phyloP scores from a whole-genome alignment of 2,797 vertebrate genomes.

The Bradypodion pumilum region DNA sequence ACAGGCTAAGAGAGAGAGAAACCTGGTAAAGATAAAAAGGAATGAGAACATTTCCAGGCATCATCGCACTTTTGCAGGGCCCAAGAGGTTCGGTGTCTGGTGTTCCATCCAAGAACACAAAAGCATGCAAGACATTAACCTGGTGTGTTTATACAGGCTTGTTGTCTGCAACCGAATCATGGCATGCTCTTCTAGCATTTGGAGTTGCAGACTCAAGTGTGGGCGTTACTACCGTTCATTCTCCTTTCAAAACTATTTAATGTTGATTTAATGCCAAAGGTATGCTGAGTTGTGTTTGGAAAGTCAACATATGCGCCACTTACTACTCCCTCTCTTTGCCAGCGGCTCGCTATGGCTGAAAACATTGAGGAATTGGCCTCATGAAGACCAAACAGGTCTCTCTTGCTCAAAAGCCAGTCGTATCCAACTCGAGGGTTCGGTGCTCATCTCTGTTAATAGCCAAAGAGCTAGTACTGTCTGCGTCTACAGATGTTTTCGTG shows the following conservation, averaged over 20 bases:
- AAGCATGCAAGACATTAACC: background rate
- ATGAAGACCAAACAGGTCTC: background rate
- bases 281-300: background rate
- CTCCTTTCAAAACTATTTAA: slow-evolving; percentile 18
- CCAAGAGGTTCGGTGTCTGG: background rate
- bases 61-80: background rate
- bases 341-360: background rate
- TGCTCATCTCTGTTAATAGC: no score
- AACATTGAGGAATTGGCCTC: background rate
- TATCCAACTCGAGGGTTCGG: no score
- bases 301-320: slow-evolving; percentile 9
- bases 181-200: background rate
- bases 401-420: background rate
- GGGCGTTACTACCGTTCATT: slow-evolving; percentile 42
- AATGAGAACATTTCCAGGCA: no score
- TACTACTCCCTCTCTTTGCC: slow-evolving; percentile 53
- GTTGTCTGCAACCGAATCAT: background rate
- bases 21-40: background rate
- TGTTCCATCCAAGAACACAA: background rate
- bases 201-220: slow-evolving; percentile 22
- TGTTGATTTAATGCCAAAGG: background rate
- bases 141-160: background rate
- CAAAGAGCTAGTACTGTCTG: no score
- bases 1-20: no score
- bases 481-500: no score